Evolutionary conservation across 2,113 vertebrate genomes (phyloP), one percentile per base, ranked within the genome.

Genomic region (Eurystomus gularis): DNA sequence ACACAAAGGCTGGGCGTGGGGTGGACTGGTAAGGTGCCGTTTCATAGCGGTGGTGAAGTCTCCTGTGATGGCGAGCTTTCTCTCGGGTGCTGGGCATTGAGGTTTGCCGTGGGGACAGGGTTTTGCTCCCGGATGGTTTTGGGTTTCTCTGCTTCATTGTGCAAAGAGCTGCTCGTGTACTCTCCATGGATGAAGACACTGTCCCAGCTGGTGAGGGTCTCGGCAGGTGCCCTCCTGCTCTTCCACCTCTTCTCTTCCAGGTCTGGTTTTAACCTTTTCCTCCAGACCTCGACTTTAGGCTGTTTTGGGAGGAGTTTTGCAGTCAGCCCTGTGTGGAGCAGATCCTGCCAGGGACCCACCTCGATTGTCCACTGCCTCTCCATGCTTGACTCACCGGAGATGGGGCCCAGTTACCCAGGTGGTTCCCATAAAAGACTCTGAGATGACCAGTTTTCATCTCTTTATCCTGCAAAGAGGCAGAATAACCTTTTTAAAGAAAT

Each of bases 121-220:
- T 31, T 49, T 42, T 49, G n/a, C 10, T 70, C 40, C 40, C 48
- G 1, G 12, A 31, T 62, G 1, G 12, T 31, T 62, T 62, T 64
- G 72, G 49, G 35, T 48, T 84, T 70, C 40, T 49, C 55, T 10
- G 3, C 31, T 24, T 11, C 42, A n/a, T 35, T 3, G 0, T 10
- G 29, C n/a, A 23, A 23, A 57, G 17, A 64, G 55, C 64, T 0
- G 16, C 48, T 62, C 0, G 0, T 0, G 0, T 21, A 40, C 46
- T 16, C 39, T 39, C 54, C 23, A 0, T 11, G 39, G 10, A 8
- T 0, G 0, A 19, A 23, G 46, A 18, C 7, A 0, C 13, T 0
- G 0, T 64, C 72, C 10, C 37, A 28, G 57, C 17, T 29, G 48
- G 40, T 10, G 31, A 25, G 3, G 35, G 17, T 20, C 77, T 57